Evolutionary conservation across 2,797 vertebrate species (phyloP).

Genomic region (Pseudochirops cupreus): DNA sequence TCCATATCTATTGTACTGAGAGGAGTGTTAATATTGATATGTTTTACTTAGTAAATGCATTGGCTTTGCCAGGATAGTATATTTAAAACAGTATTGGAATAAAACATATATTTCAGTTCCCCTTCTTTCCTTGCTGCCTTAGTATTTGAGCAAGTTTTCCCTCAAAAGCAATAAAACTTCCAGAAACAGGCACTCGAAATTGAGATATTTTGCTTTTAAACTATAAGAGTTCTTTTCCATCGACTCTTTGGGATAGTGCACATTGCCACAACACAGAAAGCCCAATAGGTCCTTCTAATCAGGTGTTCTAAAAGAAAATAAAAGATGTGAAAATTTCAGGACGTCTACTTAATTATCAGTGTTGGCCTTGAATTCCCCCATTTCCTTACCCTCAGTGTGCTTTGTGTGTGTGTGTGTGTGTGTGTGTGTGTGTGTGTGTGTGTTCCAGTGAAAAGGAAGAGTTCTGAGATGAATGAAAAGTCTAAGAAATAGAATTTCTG

Average conservation of each 20-base stretch:
- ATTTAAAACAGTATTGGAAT: conserved; percentile 36
- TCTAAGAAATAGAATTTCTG: neutral
- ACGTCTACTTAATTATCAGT: neutral
- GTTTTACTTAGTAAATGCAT: conserved; percentile 42
- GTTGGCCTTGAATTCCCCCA: neutral
- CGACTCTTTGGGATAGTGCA: conserved; percentile 63
- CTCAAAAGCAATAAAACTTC: conserved; percentile 70
- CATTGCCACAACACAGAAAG: neutral
- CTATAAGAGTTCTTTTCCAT: conserved; percentile 55
- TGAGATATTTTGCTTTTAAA: conserved; percentile 70
- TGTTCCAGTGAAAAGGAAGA: neutral
- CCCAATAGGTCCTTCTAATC: neutral
- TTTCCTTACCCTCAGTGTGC: neutral
- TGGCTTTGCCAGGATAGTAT: conserved; percentile 57
- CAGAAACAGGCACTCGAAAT: conserved; percentile 64
- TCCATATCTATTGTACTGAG: conserved; percentile 1
- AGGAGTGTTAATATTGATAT: conserved; percentile 32
- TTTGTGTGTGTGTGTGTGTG: neutral
- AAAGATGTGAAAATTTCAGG: neutral
- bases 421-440: neutral
- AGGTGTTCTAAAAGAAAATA: neutral
- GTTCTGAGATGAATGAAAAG: neutral
- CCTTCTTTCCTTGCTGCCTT: conserved; percentile 50
- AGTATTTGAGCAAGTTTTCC: conserved; percentile 71
- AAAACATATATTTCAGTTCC: conserved; percentile 56